Conservation (phyloP, 35 echinoderm and acorn worm genomes). For the Diadema setosum region DNA sequence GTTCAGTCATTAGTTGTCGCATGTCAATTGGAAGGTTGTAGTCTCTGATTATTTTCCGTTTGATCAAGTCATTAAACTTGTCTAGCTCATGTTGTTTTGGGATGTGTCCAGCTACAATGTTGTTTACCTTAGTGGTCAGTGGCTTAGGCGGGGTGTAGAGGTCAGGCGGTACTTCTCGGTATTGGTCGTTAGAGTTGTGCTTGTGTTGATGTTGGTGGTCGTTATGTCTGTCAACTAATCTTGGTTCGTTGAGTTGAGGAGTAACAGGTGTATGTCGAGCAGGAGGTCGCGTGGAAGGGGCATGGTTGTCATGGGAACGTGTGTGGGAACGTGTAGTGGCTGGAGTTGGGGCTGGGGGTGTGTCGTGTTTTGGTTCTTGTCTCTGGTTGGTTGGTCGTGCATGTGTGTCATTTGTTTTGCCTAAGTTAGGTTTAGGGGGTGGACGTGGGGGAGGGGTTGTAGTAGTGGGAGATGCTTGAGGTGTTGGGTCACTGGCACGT, state of each 20-base stretch:
- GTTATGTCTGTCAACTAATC: slow-evolving; percentile 31
- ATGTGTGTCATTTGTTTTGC: not conserved
- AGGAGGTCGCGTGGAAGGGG: too few relatives aligned
- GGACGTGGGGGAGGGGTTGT: not conserved
- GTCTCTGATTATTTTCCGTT: slow-evolving; percentile 41
- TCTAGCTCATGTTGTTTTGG: slow-evolving; percentile 41
- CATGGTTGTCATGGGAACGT: not conserved
- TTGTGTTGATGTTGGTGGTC: not conserved
- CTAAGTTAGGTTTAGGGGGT: not conserved
- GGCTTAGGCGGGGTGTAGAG: slow-evolving; percentile 2
- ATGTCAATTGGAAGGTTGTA: slow-evolving; percentile 46
- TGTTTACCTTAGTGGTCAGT: slow-evolving; percentile 12
- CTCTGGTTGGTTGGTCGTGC: not conserved
- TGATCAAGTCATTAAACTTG: slow-evolving; percentile 16
- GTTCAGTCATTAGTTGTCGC: not conserved
- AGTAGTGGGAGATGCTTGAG: not conserved
- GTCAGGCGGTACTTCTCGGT: not conserved
- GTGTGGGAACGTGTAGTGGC: not conserved
- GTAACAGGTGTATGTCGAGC: not conserved
- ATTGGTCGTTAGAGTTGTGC: not conserved
- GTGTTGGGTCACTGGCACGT: not conserved
- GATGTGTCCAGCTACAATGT: slow-evolving; percentile 15
- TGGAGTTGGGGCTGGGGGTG: not conserved
- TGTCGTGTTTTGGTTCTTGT: not conserved
- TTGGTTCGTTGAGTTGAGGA: not conserved